Evolutionary conservation across 2,113 vertebrate genomes (phyloP).

Genomic region (Chlorodrepanis virens): DNA sequence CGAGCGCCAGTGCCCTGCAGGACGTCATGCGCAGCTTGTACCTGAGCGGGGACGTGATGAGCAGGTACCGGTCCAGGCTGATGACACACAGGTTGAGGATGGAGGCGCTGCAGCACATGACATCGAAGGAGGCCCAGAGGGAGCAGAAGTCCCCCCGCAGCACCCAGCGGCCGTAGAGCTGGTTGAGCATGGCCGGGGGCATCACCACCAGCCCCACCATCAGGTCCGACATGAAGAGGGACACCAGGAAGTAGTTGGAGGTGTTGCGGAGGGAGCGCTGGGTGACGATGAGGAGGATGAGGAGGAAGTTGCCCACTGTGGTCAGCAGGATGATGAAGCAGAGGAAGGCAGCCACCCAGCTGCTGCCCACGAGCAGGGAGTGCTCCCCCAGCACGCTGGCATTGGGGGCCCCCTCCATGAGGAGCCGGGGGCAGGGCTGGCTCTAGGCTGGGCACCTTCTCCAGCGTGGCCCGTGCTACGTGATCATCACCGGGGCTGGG

Average conservation of each 20-base stretch:
- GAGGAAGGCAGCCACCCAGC: conserved; percentile 84
- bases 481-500: not conserved
- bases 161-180: conserved; percentile 90
- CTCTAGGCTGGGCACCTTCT: not conserved
- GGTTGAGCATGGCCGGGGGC: conserved; percentile 95
- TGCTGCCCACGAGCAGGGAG: conserved; percentile 67
- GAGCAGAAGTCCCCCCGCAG: conserved; percentile 85
- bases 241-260: conserved; percentile 96
- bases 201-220: conserved; percentile 98
- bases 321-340: conserved; percentile 89
- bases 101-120: conserved; percentile 98
- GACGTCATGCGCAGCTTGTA: conserved; percentile 96
- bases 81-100: conserved; percentile 97
- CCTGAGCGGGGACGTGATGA: conserved; percentile 92
- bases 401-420: conserved; percentile 52
- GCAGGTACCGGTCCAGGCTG: conserved; percentile 94
- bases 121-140: conserved; percentile 92
- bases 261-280: conserved; percentile 92
- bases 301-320: conserved; percentile 81
- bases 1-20: conserved; percentile 82
- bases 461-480: fast-evolving
- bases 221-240: conserved; percentile 93
- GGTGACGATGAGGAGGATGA: conserved; percentile 88
- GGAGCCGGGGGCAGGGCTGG: not conserved
- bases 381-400: conserved; percentile 29